These are phyloP conservation scores for Gastracanthus pulcherrimus DNA, from an alignment of 2,888 invertebrate genomes.

Conservation along the genomic window DNA sequence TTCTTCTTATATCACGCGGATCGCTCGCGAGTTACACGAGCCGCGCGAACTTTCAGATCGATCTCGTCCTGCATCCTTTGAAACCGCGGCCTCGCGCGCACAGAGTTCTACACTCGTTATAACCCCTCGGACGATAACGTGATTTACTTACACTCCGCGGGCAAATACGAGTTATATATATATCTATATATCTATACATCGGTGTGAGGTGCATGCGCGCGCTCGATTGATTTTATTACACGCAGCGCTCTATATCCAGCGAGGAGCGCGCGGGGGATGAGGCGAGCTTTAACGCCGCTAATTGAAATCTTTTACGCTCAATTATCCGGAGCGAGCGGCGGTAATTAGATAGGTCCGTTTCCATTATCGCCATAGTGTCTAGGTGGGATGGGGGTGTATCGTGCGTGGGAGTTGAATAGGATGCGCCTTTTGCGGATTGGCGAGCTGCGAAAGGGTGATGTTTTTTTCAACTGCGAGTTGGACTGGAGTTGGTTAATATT, in stretches of 20 bases:
- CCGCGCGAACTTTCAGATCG: too few relatives aligned
- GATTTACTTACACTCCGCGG: neutral
- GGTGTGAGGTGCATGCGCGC: neutral
- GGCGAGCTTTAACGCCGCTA: conserved; percentile 33
- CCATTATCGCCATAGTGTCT: neutral
- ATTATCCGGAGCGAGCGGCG: conserved; percentile 11
- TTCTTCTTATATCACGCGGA: conserved; percentile 7
- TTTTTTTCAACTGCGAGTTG: neutral
- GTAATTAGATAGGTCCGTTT: conserved; percentile 32
- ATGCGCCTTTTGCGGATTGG: too few relatives aligned
- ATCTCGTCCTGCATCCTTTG: neutral
- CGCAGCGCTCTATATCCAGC: neutral
- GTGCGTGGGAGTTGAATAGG: too few relatives aligned
- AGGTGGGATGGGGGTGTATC: neutral
- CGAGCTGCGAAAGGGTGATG: neutral
- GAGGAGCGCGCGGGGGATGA: neutral
- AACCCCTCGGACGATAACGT: conserved; percentile 22
- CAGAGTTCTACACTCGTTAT: conserved; percentile 9
- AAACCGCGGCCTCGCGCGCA: neutral
- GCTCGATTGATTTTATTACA: conserved; percentile 48
- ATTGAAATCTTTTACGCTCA: conserved; percentile 48
- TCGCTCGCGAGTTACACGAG: conserved; percentile 2
- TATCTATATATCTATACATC: too few relatives aligned
- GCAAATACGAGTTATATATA: neutral
- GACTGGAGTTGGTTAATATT: too few relatives aligned